These are phyloP conservation scores for Mus spretus DNA, from an alignment of 2,797 vertebrate species.

Conservation along the genomic window DNA sequence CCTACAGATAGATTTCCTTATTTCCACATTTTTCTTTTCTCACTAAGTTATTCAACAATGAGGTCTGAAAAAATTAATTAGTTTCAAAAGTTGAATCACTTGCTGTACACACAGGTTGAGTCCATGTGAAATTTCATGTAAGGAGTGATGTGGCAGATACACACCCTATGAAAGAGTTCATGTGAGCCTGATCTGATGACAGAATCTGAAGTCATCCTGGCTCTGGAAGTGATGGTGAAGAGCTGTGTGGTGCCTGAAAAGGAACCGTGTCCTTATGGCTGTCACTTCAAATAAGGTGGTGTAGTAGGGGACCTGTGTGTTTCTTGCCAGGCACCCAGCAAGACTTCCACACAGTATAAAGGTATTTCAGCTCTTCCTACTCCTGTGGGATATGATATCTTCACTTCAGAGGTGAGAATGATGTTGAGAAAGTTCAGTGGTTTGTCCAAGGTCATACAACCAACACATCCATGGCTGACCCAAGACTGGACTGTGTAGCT, in stretches of 20 bases:
- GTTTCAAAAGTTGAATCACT: neutral
- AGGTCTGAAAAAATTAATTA: neutral
- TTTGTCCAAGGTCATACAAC: neutral
- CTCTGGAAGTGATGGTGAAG: rapidly evolving
- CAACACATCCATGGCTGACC: neutral
- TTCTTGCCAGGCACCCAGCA: neutral
- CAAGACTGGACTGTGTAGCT: neutral
- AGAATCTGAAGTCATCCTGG: neutral
- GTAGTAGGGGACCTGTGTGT: neutral
- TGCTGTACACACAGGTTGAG: neutral
- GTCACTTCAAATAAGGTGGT: neutral
- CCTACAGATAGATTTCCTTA: neutral
- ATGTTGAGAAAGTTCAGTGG: neutral
- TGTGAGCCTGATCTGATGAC: too few species aligned
- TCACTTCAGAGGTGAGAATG: neutral
- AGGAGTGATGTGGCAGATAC: neutral
- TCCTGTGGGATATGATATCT: neutral
- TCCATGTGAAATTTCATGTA: neutral
- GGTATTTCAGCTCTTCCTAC: neutral
- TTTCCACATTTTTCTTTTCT: neutral
- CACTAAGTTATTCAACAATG: neutral
- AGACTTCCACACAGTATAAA: neutral
- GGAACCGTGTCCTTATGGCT: neutral
- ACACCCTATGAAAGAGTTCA: neutral
- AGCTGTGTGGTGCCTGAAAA: neutral